Conservation (phyloP, 2,797 vertebrate genomes). For the Rousettus madagascariensis region DNA sequence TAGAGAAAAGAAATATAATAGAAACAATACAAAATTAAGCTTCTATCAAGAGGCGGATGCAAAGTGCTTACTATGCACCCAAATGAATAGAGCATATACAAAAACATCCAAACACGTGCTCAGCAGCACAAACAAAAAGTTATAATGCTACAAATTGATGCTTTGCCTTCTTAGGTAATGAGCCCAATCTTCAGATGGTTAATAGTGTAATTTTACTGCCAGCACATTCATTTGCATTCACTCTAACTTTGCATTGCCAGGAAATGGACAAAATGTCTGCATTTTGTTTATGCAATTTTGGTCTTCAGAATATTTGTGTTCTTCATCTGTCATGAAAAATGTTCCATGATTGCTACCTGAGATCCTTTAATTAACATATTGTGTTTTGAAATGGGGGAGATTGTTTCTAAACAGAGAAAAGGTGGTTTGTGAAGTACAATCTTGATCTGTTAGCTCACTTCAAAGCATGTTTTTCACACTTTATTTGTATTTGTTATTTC, state of each 20-base stretch:
- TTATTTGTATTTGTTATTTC: slow-evolving; percentile 19
- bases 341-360: slow-evolving; percentile 34
- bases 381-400: slow-evolving; percentile 5
- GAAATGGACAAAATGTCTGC: slow-evolving; percentile 24
- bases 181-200: slow-evolving; percentile 30
- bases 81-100: not conserved
- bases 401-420: slow-evolving; percentile 49
- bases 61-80: not conserved
- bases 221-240: not conserved
- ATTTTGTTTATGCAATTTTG: not conserved
- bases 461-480: not conserved
- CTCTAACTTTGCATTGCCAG: not conserved
- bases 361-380: slow-evolving; percentile 21
- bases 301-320: slow-evolving; percentile 25
- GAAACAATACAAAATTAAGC: slow-evolving; percentile 63
- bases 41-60: not conserved
- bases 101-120: not conserved
- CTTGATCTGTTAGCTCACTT: not conserved
- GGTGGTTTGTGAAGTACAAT: not conserved
- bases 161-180: slow-evolving; percentile 51
- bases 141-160: slow-evolving; percentile 12
- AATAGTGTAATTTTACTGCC: slow-evolving; percentile 21
- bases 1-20: slow-evolving; percentile 47
- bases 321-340: slow-evolving; percentile 38
- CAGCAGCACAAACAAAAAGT: slow-evolving; percentile 5